Base-by-base conservation (phyloP, 2,888 invertebrate species). In the Ophioninae sp. region DNA sequence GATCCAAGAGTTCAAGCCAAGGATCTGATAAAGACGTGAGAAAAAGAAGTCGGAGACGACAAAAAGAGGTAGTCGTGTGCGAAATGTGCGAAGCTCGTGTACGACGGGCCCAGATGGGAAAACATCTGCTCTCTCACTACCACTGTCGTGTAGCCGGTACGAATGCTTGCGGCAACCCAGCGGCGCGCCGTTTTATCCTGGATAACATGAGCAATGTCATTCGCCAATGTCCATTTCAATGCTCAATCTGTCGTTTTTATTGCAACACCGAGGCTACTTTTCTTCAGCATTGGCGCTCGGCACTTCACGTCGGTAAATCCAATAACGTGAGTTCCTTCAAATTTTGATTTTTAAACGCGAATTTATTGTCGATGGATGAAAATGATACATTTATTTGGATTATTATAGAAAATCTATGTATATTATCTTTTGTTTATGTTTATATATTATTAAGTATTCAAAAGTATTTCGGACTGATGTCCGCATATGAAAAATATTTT, bases 91-190 rank as follows among this genome's bases (percentile, higher is more conserved):
- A 95, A 80, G 95, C 96, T 44, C 94, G 95, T 85, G 96, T 97
- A 62, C 94, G 95, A 81, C 94, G 94, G 7, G 94, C 95, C 88
- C 93, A 96, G 85, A 95, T 97, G 93, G 97, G 97, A 59, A 97
- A 97, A 90, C 97, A 97, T 93, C 94, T 98, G 82, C 96, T 98
- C 88, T 97, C 97, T 0, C 96, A 96, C 91, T 97, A 96, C 91
- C 98, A 98, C 92, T 96, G 96, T 88, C 94, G 96, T 83, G 91
- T 93, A 68, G 91, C 92, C 81, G 96, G 96, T 90, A 95, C 96
- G 83, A 94, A 94, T 81, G 95, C 95, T 73, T 93, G 94, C 65
- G 93, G 94, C 62, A 93, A 94, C 84, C 94, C 95, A 5, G 93
- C 93, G 41, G 94, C 94, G 10, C 94, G 94, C 83, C 94, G 94